Conservation (phyloP, 2,888 invertebrate species). For the Agonum fuliginosum region DNA sequence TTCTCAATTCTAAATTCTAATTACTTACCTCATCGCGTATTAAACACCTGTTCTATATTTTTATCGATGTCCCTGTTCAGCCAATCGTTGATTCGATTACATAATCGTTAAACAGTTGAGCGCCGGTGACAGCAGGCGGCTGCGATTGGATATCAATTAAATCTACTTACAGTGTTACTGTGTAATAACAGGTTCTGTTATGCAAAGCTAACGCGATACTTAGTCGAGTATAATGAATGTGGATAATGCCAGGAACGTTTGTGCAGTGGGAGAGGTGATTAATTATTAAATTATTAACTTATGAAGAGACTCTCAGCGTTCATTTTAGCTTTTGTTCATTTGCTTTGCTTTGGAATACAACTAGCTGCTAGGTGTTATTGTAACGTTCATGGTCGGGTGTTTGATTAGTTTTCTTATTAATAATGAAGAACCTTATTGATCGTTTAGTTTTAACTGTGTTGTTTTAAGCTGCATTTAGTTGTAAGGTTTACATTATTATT, state of each 20-base stretch:
- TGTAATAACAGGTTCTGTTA: constrained; percentile 32
- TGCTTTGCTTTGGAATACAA: too few relatives aligned
- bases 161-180: constrained; percentile 26
- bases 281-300: constrained; percentile 17
- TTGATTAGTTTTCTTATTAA: too few relatives aligned
- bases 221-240: constrained; percentile 13
- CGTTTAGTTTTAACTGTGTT: too few relatives aligned
- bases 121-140: constrained; percentile 17
- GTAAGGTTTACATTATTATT: too few relatives aligned
- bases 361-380: too few relatives aligned
- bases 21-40: background rate
- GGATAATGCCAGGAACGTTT: constrained; percentile 18
- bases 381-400: too few relatives aligned
- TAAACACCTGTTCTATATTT: constrained; percentile 12
- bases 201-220: constrained; percentile 26
- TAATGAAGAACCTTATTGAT: too few relatives aligned
- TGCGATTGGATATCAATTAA: constrained; percentile 36
- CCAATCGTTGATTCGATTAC: constrained; percentile 18
- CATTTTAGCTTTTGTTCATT: background rate
- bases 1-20: too few relatives aligned
- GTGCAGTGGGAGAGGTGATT: background rate
- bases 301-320: too few relatives aligned
- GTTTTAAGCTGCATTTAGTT: too few relatives aligned
- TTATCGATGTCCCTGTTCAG: background rate
- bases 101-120: constrained; percentile 30